Conservation (phyloP, 2,797 vertebrate species). For the Cryptoblepharus egeriae region DNA sequence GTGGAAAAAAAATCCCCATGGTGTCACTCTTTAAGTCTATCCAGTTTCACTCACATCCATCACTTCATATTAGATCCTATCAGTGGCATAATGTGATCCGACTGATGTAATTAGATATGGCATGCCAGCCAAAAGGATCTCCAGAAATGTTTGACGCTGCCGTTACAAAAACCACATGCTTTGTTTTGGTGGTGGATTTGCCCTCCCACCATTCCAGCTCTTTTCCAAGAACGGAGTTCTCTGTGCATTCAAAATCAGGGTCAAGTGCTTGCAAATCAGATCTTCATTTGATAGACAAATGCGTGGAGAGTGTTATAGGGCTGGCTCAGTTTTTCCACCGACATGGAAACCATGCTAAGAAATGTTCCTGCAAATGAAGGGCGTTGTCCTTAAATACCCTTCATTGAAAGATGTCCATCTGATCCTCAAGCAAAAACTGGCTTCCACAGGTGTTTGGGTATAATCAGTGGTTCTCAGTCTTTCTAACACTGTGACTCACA, state of each 20-base stretch:
- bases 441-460: not conserved
- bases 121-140: constrained; percentile 18
- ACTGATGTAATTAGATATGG: constrained; percentile 55
- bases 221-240: not conserved
- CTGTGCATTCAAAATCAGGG: not conserved
- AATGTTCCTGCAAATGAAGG: not conserved
- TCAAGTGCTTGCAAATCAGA: accelerated
- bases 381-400: not conserved
- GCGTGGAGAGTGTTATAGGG: not conserved
- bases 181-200: not conserved
- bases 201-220: not conserved
- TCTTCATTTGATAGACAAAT: not conserved
- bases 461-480: not conserved
- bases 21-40: constrained; percentile 28
- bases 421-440: not conserved
- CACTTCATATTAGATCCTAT: constrained; percentile 63
- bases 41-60: constrained; percentile 56
- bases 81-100: constrained; percentile 32
- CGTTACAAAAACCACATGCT: not conserved
- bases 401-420: not conserved
- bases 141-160: constrained; percentile 23
- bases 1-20: not conserved
- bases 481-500: not conserved
- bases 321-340: not conserved
- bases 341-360: not conserved